Percentiles rank a stretch among this genome's conserved stretches.
Conservation (phyloP, 2,888 invertebrate genomes). For the Malacosoma neustria region DNA sequence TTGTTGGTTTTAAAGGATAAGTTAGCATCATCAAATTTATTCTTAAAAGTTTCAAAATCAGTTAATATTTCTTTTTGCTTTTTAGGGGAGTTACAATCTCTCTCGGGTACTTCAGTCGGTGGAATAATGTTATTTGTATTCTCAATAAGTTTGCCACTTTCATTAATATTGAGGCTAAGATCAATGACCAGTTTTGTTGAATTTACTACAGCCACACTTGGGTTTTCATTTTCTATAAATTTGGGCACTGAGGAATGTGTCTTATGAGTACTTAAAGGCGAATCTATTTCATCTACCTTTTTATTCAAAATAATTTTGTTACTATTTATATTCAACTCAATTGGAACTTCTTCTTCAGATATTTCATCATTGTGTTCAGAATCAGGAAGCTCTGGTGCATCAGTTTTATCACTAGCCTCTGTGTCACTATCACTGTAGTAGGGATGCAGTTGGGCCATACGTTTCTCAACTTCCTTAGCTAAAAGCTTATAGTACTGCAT, state of each 20-base stretch:
- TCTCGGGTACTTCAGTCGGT: slow-evolving; percentile 43
- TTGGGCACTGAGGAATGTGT: neutral
- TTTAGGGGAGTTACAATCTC: slow-evolving; percentile 37
- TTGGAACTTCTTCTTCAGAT: slow-evolving; percentile 17
- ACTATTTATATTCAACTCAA: slow-evolving; percentile 17
- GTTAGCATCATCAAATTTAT: slow-evolving; percentile 9
- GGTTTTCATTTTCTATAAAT: neutral
- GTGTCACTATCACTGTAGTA: slow-evolving; percentile 37
- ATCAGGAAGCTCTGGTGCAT: slow-evolving; percentile 48
- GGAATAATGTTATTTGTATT: slow-evolving; percentile 12
- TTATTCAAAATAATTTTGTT: slow-evolving; percentile 11
- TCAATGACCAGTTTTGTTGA: slow-evolving; percentile 43
- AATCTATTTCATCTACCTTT: slow-evolving; percentile 5
- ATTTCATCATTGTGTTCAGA: slow-evolving; percentile 32
- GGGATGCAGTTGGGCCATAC: slow-evolving; percentile 57
- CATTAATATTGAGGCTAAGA: slow-evolving; percentile 41
- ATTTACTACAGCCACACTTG: slow-evolving; percentile 3
- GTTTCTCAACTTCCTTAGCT: slow-evolving; percentile 78
- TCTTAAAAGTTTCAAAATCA: slow-evolving; percentile 17
- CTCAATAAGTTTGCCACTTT: slow-evolving; percentile 24
- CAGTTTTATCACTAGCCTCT: slow-evolving; percentile 33
- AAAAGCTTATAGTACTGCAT: slow-evolving; percentile 79
- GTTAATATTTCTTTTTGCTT: slow-evolving; percentile 21
- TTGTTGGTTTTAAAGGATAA: slow-evolving; percentile 20
- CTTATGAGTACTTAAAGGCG: neutral